Base-by-base conservation (phyloP, 2,113 vertebrate genomes). In the Eudyptes chrysolophus region DNA sequence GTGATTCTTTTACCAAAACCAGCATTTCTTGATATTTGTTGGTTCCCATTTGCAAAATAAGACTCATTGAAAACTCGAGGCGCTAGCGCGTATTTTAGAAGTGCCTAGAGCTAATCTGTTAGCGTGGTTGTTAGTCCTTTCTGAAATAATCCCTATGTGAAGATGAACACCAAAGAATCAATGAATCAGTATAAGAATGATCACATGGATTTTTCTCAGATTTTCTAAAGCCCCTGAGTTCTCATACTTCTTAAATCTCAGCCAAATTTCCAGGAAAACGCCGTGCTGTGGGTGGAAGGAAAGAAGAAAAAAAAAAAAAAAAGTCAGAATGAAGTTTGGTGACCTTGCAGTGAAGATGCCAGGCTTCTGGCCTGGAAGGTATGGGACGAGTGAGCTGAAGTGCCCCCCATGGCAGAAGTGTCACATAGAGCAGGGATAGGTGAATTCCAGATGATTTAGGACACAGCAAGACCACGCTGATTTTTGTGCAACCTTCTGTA, bases 391-490 rank as follows among this genome's bases (percentile, higher is more conserved):
- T 22, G 44, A 58, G 13, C 29, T 38, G 36, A 60, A 22, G 79
- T 27, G 21, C 26, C 21, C 7, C 1, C 11, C 5, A 0, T 13
- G 66, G 16, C 15, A 58, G 70, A 1, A n/a, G 4, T 3, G 5
- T 66, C 32, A 3, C 13, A 9, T 0, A 3, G 16, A 24, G 16
- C 15, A 17, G n/a, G 62, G 64, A 40, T 0, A 12, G 40, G 20
- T 46, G 49, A 49, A 36, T 51, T 38, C 30, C 32, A 30, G 65
- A 3, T 52, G 27, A 22, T 21, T 70, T 15, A 29, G 38, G 44
- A 11, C 21, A 20, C 7, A 14, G 25, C 2, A 6, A 77, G 36
- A 30, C 64, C 62, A 74, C 58, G 27, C 7, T 0, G 0, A 40
- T 60, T 77, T 77, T 65, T 15, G 9, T 10, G 6, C 30, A 17